Percentiles rank a stretch among this genome's conserved stretches.
These are phyloP conservation scores for Euschistus heros DNA, from an alignment of 1,140 invertebrate genomes.

Conservation along the genomic window DNA sequence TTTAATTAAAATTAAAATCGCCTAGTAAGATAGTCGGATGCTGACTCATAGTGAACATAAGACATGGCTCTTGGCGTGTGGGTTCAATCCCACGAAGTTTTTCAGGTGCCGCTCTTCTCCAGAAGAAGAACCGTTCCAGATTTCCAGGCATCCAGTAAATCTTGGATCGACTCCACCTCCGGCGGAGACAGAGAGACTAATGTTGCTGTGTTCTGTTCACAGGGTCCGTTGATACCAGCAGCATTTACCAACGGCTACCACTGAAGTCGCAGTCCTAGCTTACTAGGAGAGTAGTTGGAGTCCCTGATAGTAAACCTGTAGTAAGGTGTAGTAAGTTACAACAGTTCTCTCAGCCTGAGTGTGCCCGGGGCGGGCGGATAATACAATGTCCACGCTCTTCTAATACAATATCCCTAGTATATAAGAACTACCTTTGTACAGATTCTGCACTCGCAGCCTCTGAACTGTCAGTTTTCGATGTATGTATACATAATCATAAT, in stretches of 20 bases:
- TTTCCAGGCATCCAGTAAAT: too few relatives aligned
- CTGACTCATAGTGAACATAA: too few relatives aligned
- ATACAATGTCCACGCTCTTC: neutral
- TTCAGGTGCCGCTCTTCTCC: too few relatives aligned
- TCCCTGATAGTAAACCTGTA: constrained; percentile 1
- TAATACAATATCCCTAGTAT: constrained; percentile 8
- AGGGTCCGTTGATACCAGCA: constrained; percentile 44
- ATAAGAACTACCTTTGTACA: constrained; percentile 3
- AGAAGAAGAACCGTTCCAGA: too few relatives aligned
- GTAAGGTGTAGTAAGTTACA: constrained; percentile 10
- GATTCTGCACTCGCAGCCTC: neutral
- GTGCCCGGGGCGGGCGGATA: neutral
- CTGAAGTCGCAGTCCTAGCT: constrained; percentile 32
- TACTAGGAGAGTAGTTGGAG: neutral
- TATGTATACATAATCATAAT: neutral
- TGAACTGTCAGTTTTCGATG: neutral
- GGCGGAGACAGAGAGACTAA: too few relatives aligned
- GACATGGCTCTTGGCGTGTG: too few relatives aligned
- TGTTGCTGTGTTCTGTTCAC: constrained; percentile 28
- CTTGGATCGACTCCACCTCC: too few relatives aligned
- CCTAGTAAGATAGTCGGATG: too few relatives aligned
- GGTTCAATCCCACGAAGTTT: too few relatives aligned
- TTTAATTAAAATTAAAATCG: too few relatives aligned
- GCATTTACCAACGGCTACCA: constrained; percentile 44
- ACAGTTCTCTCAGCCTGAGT: neutral